Evolutionary conservation across 2,113 vertebrate genomes (phyloP).

Genomic region (Nansenia antarctica): DNA sequence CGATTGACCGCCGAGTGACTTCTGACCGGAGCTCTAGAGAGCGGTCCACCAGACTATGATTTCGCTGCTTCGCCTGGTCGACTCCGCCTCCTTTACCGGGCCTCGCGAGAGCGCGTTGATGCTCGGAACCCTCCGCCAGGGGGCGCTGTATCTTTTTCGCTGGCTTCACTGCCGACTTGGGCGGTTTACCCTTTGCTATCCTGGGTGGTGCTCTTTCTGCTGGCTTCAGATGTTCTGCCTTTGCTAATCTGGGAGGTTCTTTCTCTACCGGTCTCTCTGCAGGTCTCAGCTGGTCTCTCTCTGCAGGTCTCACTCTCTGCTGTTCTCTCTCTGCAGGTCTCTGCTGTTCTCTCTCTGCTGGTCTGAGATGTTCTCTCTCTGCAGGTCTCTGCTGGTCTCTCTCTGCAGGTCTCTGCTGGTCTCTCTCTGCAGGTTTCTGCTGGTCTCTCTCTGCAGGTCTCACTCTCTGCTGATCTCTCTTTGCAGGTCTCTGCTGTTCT

Average conservation of each 20-base stretch:
- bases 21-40: not conserved
- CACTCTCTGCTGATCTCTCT: not conserved
- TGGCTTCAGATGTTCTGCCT: not conserved
- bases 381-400: not conserved
- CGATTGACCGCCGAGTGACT: not conserved
- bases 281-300: no score
- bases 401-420: not conserved
- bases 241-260: no score
- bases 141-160: not conserved
- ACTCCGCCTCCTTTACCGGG: not conserved
- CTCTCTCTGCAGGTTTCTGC: no score
- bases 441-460: slow-evolving; percentile 10
- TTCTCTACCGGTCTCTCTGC: not conserved
- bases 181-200: not conserved
- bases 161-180: not conserved
- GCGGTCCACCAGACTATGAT: not conserved
- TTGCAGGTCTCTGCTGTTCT: no score
- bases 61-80: not conserved
- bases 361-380: no score
- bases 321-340: not conserved
- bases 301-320: not conserved
- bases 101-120: no score
- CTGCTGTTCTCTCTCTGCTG: not conserved
- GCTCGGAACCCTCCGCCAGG: no score
- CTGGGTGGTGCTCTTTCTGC: no score